Base-by-base conservation (phyloP, 2,113 vertebrate genomes). In the Piprites chloris region DNA sequence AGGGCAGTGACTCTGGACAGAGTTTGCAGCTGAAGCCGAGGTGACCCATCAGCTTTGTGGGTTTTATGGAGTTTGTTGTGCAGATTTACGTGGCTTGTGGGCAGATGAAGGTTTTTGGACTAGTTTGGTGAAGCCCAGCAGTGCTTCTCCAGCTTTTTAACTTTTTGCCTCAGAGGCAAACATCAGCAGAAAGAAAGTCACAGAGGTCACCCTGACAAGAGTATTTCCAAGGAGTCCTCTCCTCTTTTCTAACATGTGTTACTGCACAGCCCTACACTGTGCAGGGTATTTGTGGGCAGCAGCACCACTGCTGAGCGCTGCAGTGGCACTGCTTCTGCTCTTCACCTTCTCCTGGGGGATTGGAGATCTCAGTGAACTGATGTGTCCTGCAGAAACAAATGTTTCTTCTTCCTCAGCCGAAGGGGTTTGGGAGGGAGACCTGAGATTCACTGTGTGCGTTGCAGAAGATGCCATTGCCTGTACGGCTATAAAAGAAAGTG, bases 121-220 rank as follows among this genome's bases (percentile, higher is more conserved):
- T 95, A 5, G 76, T 96, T 37, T 67, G 97, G 13, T 98, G 95
- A 18, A 98, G 98, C 14, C 56, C 97, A 47, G 92, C 98, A 33
- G 97, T 93, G 14, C 89, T 98, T 50, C 97, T 98, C 66, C 98
- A 98, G 89, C 96, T 98, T 76, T 97, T 98, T 73, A 96, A 94
- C 92, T 95, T 92, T 82, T 62, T 92, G 81, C 63, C 98, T 99
- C 95, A 83, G 61, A 30, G 91, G 23, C n/a, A 44, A 53, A 28
- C 12, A 97, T 55, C 62, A 83, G 39, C 89, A 81, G 14, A 47
- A 79, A 81, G 14, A 46, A 79, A 39, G 92, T 97, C 74, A 96
- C 90, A 97, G 97, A 98, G 97, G 97, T 98, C 93, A 96, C 75
- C 47, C 67, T 33, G 50, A 61, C 12, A 47, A 13, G n/a, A 28